Evolutionary conservation across 2,888 invertebrate genomes (phyloP), one percentile per base, ranked within the genome.

Genomic region (Drosophila limbata): DNA sequence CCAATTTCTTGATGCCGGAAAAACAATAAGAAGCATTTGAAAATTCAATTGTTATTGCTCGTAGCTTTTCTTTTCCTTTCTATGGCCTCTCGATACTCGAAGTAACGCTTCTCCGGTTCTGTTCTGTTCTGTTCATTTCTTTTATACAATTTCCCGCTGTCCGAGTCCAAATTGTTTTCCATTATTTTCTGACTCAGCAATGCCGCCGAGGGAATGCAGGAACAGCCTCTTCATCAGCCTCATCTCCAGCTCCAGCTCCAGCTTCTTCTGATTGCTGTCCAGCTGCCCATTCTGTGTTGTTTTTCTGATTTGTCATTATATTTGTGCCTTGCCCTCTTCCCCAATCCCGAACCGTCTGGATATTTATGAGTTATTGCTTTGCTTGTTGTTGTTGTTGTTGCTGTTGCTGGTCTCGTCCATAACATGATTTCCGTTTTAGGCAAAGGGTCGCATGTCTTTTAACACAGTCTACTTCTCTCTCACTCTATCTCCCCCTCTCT

Each of bases 231-330:
- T 85, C 85, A 79, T 83, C 72, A 72, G 68, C 73, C 59, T 62
- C 37, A 62, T 71, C 71, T 67, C 6, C 42, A 15, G 48, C 25
- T 40, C 5, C 69, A 28, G 25, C 25, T 28, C 25, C 25, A 59
- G 74, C 71, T 67, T 75, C 69, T 77, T 60, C 73, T 75, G 81
- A 84, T 85, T 81, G 85, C 84, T 74, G 77, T 77, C 81, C 84
- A 84, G 80, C 84, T 84, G 63, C 31, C 35, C 35, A 21, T 13
- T 33, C 35, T 37, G 10, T 53, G 66, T 71, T 79, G 69, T 70
- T 78, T 80, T 81, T 81, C 81, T 81, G 86, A 84, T 84, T 85
- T 84, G 84, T 85, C 84, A 84, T 84, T 85, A 85, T 84, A 84
- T 77, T 71, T 77, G 56, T 61, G 69, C 66, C 47, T 37, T 44